Evolutionary conservation across 2,113 vertebrate genomes (phyloP).

Genomic region (Motacilla tschutschensis): DNA sequence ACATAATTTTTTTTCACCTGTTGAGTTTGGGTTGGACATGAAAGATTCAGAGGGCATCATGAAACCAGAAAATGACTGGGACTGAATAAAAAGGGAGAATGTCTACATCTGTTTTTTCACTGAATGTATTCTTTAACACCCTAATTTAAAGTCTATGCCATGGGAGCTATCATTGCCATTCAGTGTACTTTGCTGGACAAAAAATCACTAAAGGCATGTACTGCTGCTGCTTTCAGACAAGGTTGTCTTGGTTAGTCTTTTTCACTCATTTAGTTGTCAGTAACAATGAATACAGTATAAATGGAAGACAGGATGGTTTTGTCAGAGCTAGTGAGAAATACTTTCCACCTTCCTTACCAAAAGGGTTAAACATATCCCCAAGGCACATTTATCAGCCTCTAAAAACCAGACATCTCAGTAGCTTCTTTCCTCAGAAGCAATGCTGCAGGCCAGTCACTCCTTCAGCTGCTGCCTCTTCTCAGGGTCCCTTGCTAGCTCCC

Average conservation of each 20-base stretch:
- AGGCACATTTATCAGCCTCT: not conserved
- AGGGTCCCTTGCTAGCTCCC: not conserved
- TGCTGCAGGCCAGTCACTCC: not conserved
- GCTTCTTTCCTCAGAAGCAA: not conserved
- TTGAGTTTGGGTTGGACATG: not conserved
- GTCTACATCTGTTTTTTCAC: not conserved
- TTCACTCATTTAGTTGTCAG: not conserved
- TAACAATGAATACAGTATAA: not conserved
- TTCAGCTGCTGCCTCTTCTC: not conserved
- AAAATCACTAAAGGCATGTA: not conserved
- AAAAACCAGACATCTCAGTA: not conserved
- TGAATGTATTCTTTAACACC: not conserved
- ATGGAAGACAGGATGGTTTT: accelerated
- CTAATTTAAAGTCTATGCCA: not conserved
- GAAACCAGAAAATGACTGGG: not conserved
- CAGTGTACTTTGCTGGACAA: not conserved
- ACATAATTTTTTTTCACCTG: not conserved
- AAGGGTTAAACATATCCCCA: not conserved
- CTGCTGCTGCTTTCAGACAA: not conserved
- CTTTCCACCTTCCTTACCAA: not conserved
- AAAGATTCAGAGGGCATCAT: not conserved
- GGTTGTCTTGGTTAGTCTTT: not conserved
- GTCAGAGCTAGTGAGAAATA: not conserved
- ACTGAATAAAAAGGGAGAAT: not conserved
- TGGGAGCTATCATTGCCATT: not conserved